Evolutionary conservation across 2,797 vertebrate genomes (phyloP), one percentile per base, ranked within the genome.

Genomic region (Schizothorax lantsangensis): DNA sequence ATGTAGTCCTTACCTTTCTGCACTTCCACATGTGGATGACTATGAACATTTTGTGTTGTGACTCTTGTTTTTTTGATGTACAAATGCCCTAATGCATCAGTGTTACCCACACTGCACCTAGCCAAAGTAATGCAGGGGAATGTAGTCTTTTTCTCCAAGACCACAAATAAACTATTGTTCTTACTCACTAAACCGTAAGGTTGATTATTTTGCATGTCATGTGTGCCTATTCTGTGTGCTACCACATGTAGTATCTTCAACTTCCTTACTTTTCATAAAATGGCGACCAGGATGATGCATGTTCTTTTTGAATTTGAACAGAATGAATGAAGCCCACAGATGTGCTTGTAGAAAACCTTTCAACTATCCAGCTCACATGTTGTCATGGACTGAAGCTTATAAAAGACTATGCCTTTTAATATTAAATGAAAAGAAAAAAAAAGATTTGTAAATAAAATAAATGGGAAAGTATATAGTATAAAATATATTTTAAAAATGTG

Each of bases 81-180:
- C 93, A 94, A 91, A 91, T 92, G 91, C 91, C 93, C 93, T 93
- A 93, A 93, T 94, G 93, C 92, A 92, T 93, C 94, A 93, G 90
- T 94, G 92, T 91, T 92, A 91, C 94, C 92, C 91, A 91, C 91
- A 90, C 91, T 93, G 91, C 92, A 92, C 89, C 92, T 94, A 89
- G 93, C 92, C 89, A 89, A 89, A 88, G 88, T 88, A 86, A 86
- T 91, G 89, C 88, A 89, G 87, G 88, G 87, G 88, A 91, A 91
- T 91, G 88, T 90, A 91, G 91, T 91, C 86, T 85, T 90, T 81
- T 86, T 92, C 86, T 91, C 86, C 81, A 83, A 88, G 88, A 91
- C 88, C 89, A 87, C 89, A 87, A 92, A 92, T 91, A 91, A 92
- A 92, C 72, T 89, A 90, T 90, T 87, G 86, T 89, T 90, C 85